These are phyloP conservation scores for Synergus umbraculus DNA, from an alignment of 2,888 invertebrate genomes.

Conservation along the genomic window DNA sequence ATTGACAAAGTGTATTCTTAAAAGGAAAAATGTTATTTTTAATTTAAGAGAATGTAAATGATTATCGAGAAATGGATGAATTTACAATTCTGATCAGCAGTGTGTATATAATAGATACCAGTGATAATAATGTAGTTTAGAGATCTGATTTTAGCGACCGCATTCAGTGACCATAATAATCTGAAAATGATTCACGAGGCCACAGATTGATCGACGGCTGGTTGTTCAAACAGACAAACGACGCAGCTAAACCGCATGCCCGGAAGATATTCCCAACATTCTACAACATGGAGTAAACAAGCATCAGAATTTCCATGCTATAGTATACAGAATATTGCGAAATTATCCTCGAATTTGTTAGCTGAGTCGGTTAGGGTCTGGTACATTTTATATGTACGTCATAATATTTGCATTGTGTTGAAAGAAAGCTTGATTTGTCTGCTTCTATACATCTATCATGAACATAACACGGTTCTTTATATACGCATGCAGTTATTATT, in stretches of 20 bases:
- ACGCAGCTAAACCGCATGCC: conserved; percentile 36
- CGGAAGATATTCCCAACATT: conserved; percentile 33
- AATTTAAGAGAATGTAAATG: no score
- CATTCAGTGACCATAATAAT: conserved; percentile 10
- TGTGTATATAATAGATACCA: not conserved
- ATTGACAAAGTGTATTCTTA: no score
- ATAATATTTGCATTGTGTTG: conserved; percentile 36
- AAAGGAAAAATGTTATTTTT: no score
- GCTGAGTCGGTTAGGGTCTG: not conserved
- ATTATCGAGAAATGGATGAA: no score
- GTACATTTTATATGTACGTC: conserved; percentile 17
- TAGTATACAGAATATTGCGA: conserved; percentile 28
- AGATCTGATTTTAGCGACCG: conserved; percentile 12
- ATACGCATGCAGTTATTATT: not conserved
- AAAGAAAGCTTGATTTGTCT: conserved; percentile 23
- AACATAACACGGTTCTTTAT: not conserved
- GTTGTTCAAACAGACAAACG: conserved; percentile 41
- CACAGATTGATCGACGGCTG: conserved; percentile 34
- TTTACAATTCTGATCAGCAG: no score
- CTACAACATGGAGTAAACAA: conserved; percentile 34
- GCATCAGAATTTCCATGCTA: conserved; percentile 16
- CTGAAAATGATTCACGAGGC: conserved; percentile 21
- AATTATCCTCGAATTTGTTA: conserved; percentile 17
- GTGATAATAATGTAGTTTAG: not conserved
- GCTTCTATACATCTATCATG: conserved; percentile 6